Percentiles rank a stretch among this genome's conserved stretches.
Evolutionary conservation across 1,140 invertebrate genomes (phyloP).

Genomic region (Dolichoris vasculosae): DNA sequence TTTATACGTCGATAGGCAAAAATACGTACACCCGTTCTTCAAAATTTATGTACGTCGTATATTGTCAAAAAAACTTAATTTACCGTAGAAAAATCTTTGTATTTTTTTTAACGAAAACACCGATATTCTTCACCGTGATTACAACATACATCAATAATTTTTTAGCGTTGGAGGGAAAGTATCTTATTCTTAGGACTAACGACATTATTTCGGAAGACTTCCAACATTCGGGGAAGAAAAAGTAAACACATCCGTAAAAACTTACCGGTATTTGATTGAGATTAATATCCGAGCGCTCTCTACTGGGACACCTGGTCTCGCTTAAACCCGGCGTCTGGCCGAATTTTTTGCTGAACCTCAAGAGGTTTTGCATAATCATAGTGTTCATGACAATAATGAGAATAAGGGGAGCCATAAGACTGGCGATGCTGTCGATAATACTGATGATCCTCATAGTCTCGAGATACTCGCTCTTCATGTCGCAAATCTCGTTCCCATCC

Average conservation of each 20-base stretch:
- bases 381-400: slow-evolving; percentile 78
- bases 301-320: slow-evolving; percentile 60
- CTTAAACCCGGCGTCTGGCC: slow-evolving; percentile 52
- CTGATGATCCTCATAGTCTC: slow-evolving; percentile 75
- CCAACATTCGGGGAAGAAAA: background rate
- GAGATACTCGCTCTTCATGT: slow-evolving; percentile 70
- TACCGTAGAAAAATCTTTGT: no score
- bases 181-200: no score
- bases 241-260: background rate
- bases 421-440: slow-evolving; percentile 76
- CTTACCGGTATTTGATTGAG: slow-evolving; percentile 71
- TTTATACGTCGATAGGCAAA: no score
- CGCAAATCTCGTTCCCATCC: slow-evolving; percentile 71
- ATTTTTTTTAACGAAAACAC: no score
- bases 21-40: no score
- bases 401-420: slow-evolving; percentile 75
- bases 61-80: no score
- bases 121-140: no score
- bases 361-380: slow-evolving; percentile 75
- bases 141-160: no score
- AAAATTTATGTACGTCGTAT: no score
- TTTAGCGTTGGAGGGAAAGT: no score
- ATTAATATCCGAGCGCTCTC: slow-evolving; percentile 68
- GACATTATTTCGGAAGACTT: no score
- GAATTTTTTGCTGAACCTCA: slow-evolving; percentile 72